These are phyloP conservation scores for Polypedilum pembai DNA, from an alignment of 1,140 invertebrate genomes.

Conservation along the genomic window DNA sequence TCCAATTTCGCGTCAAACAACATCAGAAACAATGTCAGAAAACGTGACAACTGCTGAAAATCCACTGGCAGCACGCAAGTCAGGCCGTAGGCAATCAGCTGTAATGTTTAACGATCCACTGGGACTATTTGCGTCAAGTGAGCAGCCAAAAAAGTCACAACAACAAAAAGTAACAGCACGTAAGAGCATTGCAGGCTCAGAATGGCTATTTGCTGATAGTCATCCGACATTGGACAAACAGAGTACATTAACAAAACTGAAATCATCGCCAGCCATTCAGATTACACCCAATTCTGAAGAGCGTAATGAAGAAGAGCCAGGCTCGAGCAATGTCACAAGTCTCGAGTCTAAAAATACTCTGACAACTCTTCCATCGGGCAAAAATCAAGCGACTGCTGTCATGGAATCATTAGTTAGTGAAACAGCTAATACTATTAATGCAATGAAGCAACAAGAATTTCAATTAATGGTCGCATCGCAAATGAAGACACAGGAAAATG, in stretches of 20 bases:
- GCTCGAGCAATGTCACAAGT: constrained; percentile 22
- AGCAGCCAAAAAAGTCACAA: constrained; percentile 32
- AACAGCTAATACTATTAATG: constrained; percentile 42
- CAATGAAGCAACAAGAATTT: constrained; percentile 47
- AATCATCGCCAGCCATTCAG: constrained; percentile 31
- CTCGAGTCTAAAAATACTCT: neutral
- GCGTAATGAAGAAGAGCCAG: neutral
- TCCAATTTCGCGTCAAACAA: constrained; percentile 32
- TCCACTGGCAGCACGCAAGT: constrained; percentile 36
- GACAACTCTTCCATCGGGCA: constrained; percentile 29
- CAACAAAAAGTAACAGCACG: constrained; percentile 33
- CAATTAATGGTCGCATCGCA: constrained; percentile 46
- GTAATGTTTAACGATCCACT: constrained; percentile 36
- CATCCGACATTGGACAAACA: constrained; percentile 40
- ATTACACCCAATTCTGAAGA: constrained; percentile 30
- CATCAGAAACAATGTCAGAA: constrained; percentile 40
- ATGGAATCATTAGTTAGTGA: constrained; percentile 32
- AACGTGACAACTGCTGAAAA: constrained; percentile 39
- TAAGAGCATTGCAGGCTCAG: constrained; percentile 37
- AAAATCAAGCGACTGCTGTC: constrained; percentile 34
- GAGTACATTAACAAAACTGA: constrained; percentile 33
- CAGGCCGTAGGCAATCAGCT: constrained; percentile 38
- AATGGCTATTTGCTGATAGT: constrained; percentile 26
- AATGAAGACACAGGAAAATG: constrained; percentile 47
- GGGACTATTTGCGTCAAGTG: constrained; percentile 35